Conservation (phyloP, 2,113 vertebrate species). For the Perca fluviatilis region DNA sequence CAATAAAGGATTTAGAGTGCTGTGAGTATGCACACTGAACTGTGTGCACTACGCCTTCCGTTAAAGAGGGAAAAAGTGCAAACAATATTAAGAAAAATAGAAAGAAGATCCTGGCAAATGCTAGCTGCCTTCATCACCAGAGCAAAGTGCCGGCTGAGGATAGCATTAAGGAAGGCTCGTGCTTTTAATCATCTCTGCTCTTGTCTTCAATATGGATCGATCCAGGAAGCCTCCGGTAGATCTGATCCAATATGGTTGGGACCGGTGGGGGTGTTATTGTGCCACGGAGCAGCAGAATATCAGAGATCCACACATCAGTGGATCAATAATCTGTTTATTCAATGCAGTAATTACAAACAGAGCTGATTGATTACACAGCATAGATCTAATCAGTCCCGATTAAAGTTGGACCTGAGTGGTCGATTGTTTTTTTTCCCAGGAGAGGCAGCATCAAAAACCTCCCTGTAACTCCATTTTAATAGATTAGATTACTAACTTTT, state of each 20-base stretch:
- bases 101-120: conserved; percentile 1
- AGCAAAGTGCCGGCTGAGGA: conserved; percentile 7
- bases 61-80: neutral
- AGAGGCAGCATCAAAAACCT: conserved; percentile 27
- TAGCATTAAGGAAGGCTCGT: conserved; percentile 35
- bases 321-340: conserved; percentile 75
- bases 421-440: conserved; percentile 11
- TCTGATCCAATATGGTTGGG: conserved; percentile 54
- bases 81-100: neutral
- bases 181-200: conserved; percentile 68
- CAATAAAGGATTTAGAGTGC: neutral
- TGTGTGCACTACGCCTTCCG: neutral
- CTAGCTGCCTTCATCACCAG: neutral
- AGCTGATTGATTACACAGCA: conserved; percentile 63
- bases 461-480: neutral
- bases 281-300: conserved; percentile 24
- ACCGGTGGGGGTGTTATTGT: conserved; percentile 31
- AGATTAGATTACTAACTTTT: conserved; percentile 1
- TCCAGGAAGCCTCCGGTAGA: conserved; percentile 43
- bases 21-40: neutral
- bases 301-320: conserved; percentile 27
- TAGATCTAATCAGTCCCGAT: conserved; percentile 63
- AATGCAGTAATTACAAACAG: conserved; percentile 76
- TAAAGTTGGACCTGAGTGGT: conserved; percentile 57
- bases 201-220: conserved; percentile 53